Conservation (phyloP, 2,888 invertebrate species). For the Lithophane leautieri region DNA sequence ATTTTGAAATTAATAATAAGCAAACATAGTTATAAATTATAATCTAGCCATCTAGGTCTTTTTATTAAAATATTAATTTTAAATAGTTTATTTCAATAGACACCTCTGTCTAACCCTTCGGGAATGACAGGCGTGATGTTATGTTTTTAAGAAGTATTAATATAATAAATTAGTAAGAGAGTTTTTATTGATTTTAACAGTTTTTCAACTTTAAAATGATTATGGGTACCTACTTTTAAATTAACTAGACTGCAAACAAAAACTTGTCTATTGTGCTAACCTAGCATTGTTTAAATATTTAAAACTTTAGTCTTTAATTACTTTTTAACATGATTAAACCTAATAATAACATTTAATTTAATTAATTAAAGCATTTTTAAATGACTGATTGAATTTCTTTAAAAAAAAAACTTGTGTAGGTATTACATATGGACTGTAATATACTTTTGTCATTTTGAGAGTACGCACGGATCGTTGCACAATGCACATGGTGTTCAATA, state of each 20-base stretch:
- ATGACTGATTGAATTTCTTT: too few species aligned
- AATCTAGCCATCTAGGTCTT: not conserved
- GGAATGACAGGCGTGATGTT: not conserved
- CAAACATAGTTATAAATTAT: not conserved
- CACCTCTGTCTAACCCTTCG: not conserved
- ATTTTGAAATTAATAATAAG: not conserved
- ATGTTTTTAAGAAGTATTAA: too few species aligned
- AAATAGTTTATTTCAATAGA: not conserved
- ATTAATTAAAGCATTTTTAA: too few species aligned
- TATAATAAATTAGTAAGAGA: too few species aligned
- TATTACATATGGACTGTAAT: too few species aligned
- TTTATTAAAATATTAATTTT: not conserved
- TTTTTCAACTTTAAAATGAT: not conserved
- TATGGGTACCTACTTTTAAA: not conserved
- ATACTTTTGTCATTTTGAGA: too few species aligned
- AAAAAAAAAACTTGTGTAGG: too few species aligned
- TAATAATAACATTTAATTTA: too few species aligned
- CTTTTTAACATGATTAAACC: not conserved
- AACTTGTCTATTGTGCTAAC: not conserved
- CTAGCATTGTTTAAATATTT: not conserved
- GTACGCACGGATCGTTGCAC: too few species aligned
- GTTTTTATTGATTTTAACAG: not conserved
- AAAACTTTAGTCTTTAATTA: not conserved
- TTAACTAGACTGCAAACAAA: not conserved
- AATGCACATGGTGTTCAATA: too few species aligned